Percentiles rank a stretch among this genome's conserved stretches.
Conservation (phyloP, 2,797 vertebrate genomes). For the Okamejei kenojei region DNA sequence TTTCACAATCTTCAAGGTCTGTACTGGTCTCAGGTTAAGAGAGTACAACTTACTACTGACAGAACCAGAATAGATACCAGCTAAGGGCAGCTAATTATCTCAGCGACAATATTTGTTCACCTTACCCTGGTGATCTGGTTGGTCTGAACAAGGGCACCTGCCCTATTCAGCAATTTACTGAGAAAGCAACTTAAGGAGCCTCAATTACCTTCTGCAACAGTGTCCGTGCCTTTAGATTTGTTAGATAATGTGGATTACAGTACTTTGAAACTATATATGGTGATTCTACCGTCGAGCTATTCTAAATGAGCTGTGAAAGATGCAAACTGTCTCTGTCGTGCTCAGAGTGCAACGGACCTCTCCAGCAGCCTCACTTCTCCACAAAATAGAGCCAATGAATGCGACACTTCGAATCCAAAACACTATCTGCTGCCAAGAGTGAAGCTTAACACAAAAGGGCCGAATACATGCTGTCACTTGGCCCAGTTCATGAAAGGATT, state of each 20-base stretch:
- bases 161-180: slow-evolving; percentile 2
- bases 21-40: neutral
- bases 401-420: neutral
- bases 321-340: neutral
- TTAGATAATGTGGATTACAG: slow-evolving; percentile 17
- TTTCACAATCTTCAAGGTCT: slow-evolving; percentile 1
- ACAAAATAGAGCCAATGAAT: neutral
- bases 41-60: neutral
- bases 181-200: neutral
- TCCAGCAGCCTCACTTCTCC: neutral
- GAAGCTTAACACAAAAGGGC: neutral
- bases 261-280: neutral
- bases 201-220: neutral
- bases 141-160: neutral
- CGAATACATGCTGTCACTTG: neutral
- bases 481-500: neutral
- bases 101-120: neutral
- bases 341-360: neutral
- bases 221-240: neutral
- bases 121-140: neutral
- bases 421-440: neutral
- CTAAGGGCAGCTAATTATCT: neutral
- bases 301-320: slow-evolving; percentile 4
- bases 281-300: neutral
- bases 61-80: neutral